A percentile compares a stretch with the other conserved stretches of the same genome.
phyloP scores from a whole-genome alignment of 2,113 vertebrate species.

The Empidonax traillii region DNA sequence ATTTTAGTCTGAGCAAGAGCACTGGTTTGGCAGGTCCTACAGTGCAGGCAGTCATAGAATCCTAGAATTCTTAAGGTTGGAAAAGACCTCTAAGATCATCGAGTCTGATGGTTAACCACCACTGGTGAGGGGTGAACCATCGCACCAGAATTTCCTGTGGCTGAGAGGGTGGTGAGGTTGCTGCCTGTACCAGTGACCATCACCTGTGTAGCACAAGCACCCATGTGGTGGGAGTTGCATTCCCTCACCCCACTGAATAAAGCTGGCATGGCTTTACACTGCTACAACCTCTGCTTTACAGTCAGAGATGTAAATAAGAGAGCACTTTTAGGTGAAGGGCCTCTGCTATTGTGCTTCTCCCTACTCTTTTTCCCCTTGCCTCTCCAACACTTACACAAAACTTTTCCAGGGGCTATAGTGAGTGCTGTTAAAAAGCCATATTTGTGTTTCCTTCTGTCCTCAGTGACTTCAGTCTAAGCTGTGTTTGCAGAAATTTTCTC shows the following conservation, averaged over 20 bases:
- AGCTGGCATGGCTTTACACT: background rate
- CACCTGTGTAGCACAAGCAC: background rate
- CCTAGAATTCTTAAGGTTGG: background rate
- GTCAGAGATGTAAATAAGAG: background rate
- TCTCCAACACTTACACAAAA: background rate
- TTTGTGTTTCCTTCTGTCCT: background rate
- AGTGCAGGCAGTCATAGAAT: background rate
- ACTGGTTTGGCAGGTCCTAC: background rate
- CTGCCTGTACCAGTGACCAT: background rate
- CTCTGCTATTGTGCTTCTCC: background rate
- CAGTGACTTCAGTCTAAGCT: background rate
- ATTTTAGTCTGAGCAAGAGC: background rate
- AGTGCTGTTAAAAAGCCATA: background rate
- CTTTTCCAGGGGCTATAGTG: background rate
- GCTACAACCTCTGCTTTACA: background rate
- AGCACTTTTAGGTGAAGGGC: background rate
- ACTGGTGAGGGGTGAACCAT: rapidly evolving
- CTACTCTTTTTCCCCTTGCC: background rate
- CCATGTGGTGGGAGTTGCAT: rapidly evolving
- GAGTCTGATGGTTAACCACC: background rate
- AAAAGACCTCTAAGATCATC: background rate
- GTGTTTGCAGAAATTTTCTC: background rate
- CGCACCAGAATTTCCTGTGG: rapidly evolving
- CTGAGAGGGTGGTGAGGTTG: background rate
- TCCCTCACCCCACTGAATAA: background rate